Conservation (phyloP, 2,113 vertebrate species). For the Odontophorus gujanensis region DNA sequence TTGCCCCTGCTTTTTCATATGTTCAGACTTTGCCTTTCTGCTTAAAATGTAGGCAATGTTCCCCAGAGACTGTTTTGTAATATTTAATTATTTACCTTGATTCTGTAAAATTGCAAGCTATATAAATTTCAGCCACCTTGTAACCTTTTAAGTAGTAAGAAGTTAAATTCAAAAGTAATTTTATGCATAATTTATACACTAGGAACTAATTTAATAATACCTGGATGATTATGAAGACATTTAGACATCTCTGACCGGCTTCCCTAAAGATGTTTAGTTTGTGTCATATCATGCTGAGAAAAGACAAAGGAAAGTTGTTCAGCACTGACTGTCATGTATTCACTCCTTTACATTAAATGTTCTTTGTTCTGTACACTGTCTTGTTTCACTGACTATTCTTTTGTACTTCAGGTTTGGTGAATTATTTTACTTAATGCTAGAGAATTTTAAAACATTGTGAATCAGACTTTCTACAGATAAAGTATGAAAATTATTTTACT, state of each 20-base stretch:
- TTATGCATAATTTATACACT: background rate
- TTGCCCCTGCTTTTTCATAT: background rate
- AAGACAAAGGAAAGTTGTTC: background rate
- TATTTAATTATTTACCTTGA: constrained; percentile 17
- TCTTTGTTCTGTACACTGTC: background rate
- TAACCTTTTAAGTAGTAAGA: background rate
- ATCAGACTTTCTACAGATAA: background rate
- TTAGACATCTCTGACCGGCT: background rate
- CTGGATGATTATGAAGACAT: background rate
- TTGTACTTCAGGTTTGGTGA: background rate
- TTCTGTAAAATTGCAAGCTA: background rate
- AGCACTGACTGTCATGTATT: background rate
- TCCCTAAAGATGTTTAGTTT: background rate
- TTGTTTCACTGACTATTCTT: background rate
- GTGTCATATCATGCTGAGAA: background rate
- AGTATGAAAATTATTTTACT: background rate
- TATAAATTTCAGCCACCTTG: background rate
- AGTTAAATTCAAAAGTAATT: background rate
- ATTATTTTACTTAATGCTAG: background rate
- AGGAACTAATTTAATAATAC: background rate
- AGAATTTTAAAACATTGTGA: background rate
- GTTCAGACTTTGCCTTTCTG: background rate
- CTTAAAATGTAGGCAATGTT: background rate
- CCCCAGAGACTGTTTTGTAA: background rate
- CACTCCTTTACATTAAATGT: background rate